Evolutionary conservation across 2,113 vertebrate species (phyloP).

Genomic region (Platycercus adscitus): DNA sequence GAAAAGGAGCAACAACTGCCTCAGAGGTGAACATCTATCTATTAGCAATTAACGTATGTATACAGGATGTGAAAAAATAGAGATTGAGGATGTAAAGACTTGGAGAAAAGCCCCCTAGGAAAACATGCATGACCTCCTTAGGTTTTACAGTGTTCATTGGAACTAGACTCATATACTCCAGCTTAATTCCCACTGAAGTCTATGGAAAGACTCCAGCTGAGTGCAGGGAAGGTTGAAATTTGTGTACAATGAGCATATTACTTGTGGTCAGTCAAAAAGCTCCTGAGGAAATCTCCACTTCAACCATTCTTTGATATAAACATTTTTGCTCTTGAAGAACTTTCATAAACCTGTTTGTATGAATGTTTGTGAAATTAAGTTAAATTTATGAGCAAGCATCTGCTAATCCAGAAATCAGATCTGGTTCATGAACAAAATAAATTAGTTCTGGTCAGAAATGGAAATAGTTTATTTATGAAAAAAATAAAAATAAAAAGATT

Average conservation of each 20-base stretch:
- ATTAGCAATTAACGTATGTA: neutral
- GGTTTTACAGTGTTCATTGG: neutral
- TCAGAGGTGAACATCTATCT: neutral
- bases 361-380: neutral
- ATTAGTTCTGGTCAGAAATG: neutral
- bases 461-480: slow-evolving; percentile 23
- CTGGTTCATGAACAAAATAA: neutral
- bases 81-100: neutral
- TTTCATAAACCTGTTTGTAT: neutral
- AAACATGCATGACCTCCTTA: neutral
- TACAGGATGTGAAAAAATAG: neutral
- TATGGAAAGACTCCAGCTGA: neutral
- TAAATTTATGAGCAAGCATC: neutral
- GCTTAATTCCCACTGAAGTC: neutral
- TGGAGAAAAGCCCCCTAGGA: neutral
- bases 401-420: slow-evolving; percentile 12
- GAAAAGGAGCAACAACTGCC: neutral
- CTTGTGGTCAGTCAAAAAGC: neutral
- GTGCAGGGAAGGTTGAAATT: neutral
- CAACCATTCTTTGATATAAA: neutral
- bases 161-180: neutral
- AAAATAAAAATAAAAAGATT: neutral
- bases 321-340: slow-evolving; percentile 3
- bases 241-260: neutral
- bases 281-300: neutral